Percentiles rank a stretch among this genome's conserved stretches.
These are phyloP conservation scores for Eciton burchellii DNA, from an alignment of 1,140 invertebrate genomes.

Conservation along the genomic window DNA sequence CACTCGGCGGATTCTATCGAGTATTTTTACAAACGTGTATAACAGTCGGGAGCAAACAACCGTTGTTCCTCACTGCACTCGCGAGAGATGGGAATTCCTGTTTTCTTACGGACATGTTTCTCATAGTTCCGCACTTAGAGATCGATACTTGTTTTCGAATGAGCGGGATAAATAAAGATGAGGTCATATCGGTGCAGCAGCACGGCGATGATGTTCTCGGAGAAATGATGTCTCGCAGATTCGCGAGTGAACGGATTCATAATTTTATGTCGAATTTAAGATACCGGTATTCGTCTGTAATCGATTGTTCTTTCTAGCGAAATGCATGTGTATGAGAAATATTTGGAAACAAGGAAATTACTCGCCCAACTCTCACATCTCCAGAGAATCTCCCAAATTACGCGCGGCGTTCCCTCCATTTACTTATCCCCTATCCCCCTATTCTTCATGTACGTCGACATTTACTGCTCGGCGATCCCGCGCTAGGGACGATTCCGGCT, in stretches of 20 bases:
- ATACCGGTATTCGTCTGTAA: too few species aligned
- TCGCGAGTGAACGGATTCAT: too few species aligned
- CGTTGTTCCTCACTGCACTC: background rate
- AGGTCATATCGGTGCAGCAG: background rate
- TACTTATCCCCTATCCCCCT: background rate
- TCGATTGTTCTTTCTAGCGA: too few species aligned
- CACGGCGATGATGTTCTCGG: background rate
- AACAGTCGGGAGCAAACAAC: background rate
- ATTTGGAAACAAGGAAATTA: too few species aligned
- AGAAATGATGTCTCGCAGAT: too few species aligned
- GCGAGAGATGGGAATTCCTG: background rate
- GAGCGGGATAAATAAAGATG: conserved; percentile 10
- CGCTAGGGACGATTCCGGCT: conserved; percentile 5
- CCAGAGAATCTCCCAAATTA: too few species aligned
- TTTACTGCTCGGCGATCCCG: conserved; percentile 15
- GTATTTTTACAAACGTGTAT: conserved; percentile 14
- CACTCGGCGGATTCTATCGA: background rate
- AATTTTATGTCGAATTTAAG: too few species aligned
- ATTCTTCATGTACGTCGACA: background rate
- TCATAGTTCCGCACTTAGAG: conserved; percentile 2
- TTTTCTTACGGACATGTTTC: conserved; percentile 27
- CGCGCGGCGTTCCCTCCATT: too few species aligned
- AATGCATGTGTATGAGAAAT: too few species aligned
- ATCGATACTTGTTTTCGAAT: background rate
- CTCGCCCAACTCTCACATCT: too few species aligned